Evolutionary conservation across 2,797 vertebrate species (phyloP).

Genomic region (Syngnathus rostellatus): DNA sequence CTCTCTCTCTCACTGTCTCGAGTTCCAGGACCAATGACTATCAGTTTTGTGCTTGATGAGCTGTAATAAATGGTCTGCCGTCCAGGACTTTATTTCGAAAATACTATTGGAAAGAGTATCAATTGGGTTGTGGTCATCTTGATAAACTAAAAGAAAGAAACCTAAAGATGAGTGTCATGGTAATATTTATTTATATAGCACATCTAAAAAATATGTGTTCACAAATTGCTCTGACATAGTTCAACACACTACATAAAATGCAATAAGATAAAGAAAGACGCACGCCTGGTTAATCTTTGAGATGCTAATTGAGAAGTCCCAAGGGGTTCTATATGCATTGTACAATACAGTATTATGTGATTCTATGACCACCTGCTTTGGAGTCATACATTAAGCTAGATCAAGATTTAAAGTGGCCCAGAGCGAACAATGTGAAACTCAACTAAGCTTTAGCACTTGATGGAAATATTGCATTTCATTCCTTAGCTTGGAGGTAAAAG

Average conservation of each 20-base stretch:
- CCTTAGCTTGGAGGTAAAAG: neutral
- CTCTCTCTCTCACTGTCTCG: neutral
- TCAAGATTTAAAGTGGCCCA: neutral
- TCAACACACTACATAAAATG: no score
- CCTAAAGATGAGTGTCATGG: neutral
- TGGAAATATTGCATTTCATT: neutral
- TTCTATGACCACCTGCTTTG: neutral
- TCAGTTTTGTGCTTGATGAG: neutral
- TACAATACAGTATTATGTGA: neutral
- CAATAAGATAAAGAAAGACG: neutral
- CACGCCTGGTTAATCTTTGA: neutral
- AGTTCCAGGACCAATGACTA: neutral
- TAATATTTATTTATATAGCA: no score
- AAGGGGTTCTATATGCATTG: neutral
- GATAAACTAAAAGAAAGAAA: neutral
- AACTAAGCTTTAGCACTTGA: neutral
- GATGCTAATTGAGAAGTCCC: neutral
- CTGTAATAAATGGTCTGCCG: neutral
- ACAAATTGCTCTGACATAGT: no score
- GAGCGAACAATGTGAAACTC: neutral
- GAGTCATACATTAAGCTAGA: neutral
- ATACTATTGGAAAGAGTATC: neutral
- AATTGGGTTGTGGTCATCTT: neutral
- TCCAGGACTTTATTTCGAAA: neutral
- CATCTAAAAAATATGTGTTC: no score